Evolutionary conservation across 2,113 vertebrate species (phyloP).

Genomic region (Lophura nycthemera): DNA sequence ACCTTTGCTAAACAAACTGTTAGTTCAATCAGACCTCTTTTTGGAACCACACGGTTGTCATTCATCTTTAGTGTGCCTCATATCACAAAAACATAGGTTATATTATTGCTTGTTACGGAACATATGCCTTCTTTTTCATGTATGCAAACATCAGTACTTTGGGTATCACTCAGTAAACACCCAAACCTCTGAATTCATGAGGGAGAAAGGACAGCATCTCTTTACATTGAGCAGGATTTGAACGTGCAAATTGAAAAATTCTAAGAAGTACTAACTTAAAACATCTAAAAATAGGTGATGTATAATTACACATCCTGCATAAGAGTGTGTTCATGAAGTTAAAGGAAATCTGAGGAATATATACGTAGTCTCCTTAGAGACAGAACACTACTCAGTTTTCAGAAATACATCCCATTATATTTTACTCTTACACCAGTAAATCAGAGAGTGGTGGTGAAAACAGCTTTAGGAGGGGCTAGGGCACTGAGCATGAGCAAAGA

Average conservation of each 20-base stretch:
- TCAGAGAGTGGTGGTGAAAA: not conserved
- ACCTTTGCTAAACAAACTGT: not conserved
- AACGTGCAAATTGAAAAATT: not conserved
- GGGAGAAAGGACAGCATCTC: not conserved
- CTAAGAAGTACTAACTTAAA: not conserved
- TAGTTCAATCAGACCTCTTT: not conserved
- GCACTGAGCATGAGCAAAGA: not conserved
- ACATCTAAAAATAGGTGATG: not conserved
- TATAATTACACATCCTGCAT: not conserved
- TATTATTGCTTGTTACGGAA: not conserved
- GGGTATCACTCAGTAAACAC: not conserved
- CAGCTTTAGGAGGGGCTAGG: not conserved
- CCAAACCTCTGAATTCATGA: not conserved
- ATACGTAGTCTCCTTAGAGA: not conserved
- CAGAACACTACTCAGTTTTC: not conserved
- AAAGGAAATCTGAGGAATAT: not conserved
- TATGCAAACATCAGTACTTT: not conserved
- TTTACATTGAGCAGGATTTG: not conserved
- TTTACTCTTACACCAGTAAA: not conserved
- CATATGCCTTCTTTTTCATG: not conserved
- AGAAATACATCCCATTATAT: not conserved
- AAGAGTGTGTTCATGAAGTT: not conserved
- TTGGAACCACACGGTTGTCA: not conserved
- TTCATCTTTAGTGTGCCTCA: not conserved
- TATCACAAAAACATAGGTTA: not conserved